Conservation (phyloP, 2,888 invertebrate species). For the Nomada fucata region DNA sequence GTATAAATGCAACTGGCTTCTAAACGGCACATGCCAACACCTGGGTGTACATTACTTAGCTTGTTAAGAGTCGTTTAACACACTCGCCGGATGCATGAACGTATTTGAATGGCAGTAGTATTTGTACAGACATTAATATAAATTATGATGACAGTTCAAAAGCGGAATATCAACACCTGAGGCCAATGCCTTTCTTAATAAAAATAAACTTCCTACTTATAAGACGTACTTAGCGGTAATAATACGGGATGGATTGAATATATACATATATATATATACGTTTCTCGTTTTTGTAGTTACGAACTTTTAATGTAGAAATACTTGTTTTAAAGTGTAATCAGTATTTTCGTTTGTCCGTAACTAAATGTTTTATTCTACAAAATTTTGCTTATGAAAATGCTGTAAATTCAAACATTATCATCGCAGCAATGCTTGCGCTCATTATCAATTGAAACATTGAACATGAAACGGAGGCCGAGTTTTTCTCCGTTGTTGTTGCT, state of each 20-base stretch:
- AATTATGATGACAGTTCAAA: slow-evolving; percentile 13
- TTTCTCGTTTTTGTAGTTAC: background rate
- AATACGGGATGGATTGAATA: background rate
- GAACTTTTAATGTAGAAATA: background rate
- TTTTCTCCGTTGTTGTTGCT: background rate
- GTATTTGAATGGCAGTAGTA: background rate
- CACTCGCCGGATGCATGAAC: background rate
- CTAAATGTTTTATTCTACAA: slow-evolving; percentile 29
- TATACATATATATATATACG: background rate
- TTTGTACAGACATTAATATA: slow-evolving; percentile 38
- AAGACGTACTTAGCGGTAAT: background rate
- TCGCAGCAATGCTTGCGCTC: slow-evolving; percentile 21
- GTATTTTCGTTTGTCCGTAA: background rate
- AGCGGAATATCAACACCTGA: slow-evolving; percentile 22
- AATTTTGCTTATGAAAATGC: slow-evolving; percentile 17
- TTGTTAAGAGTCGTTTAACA: slow-evolving; percentile 30
- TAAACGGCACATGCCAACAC: slow-evolving; percentile 13
- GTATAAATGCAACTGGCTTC: slow-evolving; percentile 17
- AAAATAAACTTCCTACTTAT: slow-evolving; percentile 34
- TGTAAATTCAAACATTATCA: slow-evolving; percentile 16
- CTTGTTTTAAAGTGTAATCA: background rate
- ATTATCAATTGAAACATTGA: slow-evolving; percentile 26
- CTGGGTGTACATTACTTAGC: background rate
- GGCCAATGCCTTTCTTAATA: slow-evolving; percentile 15
- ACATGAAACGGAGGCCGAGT: slow-evolving; percentile 3